Conservation (phyloP, 1,140 invertebrate genomes). For the Macrobrachium rosenbergii region DNA sequence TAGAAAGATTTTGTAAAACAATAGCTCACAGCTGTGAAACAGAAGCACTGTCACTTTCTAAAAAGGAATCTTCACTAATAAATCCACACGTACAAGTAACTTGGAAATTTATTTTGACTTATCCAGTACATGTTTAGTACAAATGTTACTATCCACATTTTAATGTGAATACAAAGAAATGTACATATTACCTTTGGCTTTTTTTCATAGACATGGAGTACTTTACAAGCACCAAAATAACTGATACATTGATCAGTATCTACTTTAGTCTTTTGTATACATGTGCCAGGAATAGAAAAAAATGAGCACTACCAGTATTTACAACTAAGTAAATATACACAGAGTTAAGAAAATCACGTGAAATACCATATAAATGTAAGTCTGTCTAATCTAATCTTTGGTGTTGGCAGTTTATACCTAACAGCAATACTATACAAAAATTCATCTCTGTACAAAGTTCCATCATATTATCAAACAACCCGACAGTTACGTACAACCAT, state of each 20-base stretch:
- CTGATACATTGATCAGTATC: conserved; percentile 28
- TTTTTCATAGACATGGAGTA: conserved; percentile 20
- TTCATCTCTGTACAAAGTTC: conserved; percentile 41
- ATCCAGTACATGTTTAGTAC: conserved; percentile 48
- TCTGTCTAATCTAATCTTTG: conserved; percentile 50
- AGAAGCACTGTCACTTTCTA: too few relatives aligned
- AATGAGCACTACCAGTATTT: conserved; percentile 10
- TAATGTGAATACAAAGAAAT: conserved; percentile 40
- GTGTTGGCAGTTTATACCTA: conserved; percentile 36
- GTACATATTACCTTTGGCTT: conserved; percentile 42
- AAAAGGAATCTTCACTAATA: too few relatives aligned
- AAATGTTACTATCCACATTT: conserved; percentile 48
- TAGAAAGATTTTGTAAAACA: too few relatives aligned
- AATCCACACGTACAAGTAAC: too few relatives aligned
- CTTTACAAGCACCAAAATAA: conserved; percentile 46
- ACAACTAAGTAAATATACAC: conserved; percentile 23
- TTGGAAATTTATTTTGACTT: neutral
- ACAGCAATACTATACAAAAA: conserved; percentile 25
- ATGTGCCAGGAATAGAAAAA: neutral
- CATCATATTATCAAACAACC: conserved; percentile 25
- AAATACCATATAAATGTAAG: conserved; percentile 28
- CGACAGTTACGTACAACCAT: conserved; percentile 11
- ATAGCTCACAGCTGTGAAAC: too few relatives aligned
- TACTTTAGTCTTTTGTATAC: conserved; percentile 40
- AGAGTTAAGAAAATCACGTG: conserved; percentile 36